Percentiles rank a stretch among this genome's conserved stretches.
These are phyloP conservation scores for Pangasius macronema DNA, from an alignment of 2,797 vertebrate genomes.

Conservation along the genomic window DNA sequence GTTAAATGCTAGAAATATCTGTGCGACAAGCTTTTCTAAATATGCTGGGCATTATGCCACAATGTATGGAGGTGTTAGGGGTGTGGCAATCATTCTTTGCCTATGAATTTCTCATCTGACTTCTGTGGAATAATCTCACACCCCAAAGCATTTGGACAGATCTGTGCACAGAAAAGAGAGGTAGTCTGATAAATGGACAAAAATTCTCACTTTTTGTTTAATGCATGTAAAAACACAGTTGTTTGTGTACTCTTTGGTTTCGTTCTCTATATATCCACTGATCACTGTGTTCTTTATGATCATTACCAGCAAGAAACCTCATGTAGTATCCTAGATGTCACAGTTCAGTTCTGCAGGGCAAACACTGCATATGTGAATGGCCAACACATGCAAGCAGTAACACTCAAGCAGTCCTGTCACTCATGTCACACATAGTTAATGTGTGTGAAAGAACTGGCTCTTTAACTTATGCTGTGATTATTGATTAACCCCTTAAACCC, in stretches of 20 bases:
- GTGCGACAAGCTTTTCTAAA: constrained; percentile 24
- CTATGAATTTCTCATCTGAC: constrained; percentile 19
- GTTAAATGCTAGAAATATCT: constrained; percentile 13
- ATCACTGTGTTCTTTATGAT: not conserved
- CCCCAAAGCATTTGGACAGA: not conserved
- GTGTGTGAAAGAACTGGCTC: not conserved
- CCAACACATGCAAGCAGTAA: constrained; percentile 16
- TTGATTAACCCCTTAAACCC: not conserved
- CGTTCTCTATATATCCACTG: not conserved
- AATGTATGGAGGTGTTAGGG: constrained; percentile 19
- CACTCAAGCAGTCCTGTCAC: not conserved
- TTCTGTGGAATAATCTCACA: not conserved
- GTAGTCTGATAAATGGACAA: not conserved
- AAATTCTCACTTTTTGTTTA: not conserved
- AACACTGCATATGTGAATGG: constrained; percentile 25
- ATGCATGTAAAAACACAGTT: no score
- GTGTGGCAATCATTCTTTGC: constrained; percentile 14
- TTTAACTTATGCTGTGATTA: not conserved
- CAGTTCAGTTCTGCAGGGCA: constrained; percentile 2
- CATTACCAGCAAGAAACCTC: not conserved
- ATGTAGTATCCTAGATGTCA: constrained; percentile 15
- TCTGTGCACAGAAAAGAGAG: not conserved
- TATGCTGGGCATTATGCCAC: constrained; percentile 27
- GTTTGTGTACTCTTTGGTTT: not conserved
- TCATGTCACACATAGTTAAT: constrained; percentile 1